Conservation (phyloP, 2,113 vertebrate genomes). For the Lonchura striata region DNA sequence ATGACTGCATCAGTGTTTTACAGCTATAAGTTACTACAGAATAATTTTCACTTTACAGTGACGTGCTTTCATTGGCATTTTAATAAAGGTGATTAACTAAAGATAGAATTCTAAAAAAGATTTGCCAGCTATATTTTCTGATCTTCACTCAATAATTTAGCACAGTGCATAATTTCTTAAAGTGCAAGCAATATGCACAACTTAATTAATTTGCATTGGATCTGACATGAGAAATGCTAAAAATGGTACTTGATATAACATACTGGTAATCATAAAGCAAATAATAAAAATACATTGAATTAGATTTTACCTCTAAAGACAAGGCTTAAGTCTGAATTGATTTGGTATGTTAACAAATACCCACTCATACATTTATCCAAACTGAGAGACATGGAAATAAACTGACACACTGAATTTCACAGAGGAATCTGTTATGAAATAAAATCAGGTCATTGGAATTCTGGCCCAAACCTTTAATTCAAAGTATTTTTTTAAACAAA, state of each 20-base stretch:
- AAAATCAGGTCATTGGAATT: neutral
- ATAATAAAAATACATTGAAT: neutral
- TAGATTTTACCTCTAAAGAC: neutral
- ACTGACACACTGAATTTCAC: neutral
- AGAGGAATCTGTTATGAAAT: neutral
- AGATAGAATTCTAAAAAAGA: neutral
- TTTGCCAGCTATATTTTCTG: neutral
- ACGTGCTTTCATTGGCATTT: slow-evolving; percentile 17
- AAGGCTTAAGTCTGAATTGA: neutral
- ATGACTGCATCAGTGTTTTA: neutral
- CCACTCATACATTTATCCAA: neutral
- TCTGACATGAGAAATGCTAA: neutral
- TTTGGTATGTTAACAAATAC: neutral
- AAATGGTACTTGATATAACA: neutral
- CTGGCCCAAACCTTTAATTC: neutral
- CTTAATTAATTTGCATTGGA: slow-evolving; percentile 3
- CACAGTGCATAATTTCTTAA: neutral
- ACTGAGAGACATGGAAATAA: neutral
- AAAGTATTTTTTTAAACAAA: neutral
- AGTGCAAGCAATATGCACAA: neutral
- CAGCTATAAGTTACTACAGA: neutral
- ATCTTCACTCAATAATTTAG: neutral
- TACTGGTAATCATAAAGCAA: neutral
- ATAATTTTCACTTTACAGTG: slow-evolving; percentile 7
- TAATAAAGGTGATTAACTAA: slow-evolving; percentile 20